Evolutionary conservation across 23 tunicate species (phyloP).

Genomic region (Halocynthia aurantium): DNA sequence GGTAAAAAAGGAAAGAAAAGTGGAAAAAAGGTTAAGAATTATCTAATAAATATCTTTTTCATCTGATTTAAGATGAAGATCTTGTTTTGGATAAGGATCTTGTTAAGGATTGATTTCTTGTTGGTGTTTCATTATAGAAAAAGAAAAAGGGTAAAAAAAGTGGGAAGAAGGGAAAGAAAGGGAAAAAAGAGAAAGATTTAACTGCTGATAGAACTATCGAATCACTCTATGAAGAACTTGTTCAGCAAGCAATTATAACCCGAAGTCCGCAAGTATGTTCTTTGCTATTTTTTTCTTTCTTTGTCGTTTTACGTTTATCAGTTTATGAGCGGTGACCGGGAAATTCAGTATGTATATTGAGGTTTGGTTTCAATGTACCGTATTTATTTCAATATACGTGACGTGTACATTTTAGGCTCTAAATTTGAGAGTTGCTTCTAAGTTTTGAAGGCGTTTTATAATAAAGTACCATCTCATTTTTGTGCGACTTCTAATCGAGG

Average conservation of each 20-base stretch:
- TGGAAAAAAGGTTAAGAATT: slow-evolving; percentile 60
- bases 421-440: too few relatives aligned
- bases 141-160: slow-evolving; percentile 97
- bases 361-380: too few relatives aligned
- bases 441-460: too few relatives aligned
- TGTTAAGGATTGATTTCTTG: not conserved
- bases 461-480: too few relatives aligned
- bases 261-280: slow-evolving; percentile 55
- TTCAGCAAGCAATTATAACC: slow-evolving; percentile 88
- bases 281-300: too few relatives aligned
- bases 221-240: slow-evolving; percentile 91
- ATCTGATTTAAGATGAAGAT: not conserved
- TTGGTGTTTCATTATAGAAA: slow-evolving; percentile 30
- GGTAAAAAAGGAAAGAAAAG: slow-evolving; percentile 98
- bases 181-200: slow-evolving; percentile 93
- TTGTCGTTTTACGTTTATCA: too few relatives aligned
- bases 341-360: too few relatives aligned
- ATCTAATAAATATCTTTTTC: not conserved
- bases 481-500: too few relatives aligned
- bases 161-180: slow-evolving; percentile 97
- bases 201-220: slow-evolving; percentile 97
- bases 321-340: too few relatives aligned
- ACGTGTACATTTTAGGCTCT: too few relatives aligned
- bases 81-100: not conserved
- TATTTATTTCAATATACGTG: too few relatives aligned